Conservation (phyloP, 2,797 vertebrate species). For the Aeoliscus strigatus region DNA sequence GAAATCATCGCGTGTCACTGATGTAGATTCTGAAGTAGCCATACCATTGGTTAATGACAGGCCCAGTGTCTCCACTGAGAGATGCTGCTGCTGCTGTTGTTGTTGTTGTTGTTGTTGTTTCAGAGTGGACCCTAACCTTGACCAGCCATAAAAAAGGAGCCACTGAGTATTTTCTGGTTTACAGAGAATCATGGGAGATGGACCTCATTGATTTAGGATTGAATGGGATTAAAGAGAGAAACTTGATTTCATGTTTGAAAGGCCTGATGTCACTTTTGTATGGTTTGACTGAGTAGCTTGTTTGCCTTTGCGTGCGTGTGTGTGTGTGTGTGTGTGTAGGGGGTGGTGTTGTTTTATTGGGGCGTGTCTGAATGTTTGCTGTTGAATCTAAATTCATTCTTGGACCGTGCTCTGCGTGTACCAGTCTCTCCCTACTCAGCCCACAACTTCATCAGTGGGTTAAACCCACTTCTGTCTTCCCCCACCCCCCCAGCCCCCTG, state of each 20-base stretch:
- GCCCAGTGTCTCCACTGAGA: constrained; percentile 13
- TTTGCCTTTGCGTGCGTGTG: too few relatives aligned
- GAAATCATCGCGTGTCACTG: constrained; percentile 63
- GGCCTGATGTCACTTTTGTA: constrained; percentile 80
- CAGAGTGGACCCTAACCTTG: constrained; percentile 67
- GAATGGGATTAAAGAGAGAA: constrained; percentile 61
- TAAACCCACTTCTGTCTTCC: constrained; percentile 32
- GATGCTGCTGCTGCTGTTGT: too few relatives aligned
- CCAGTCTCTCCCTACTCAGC: constrained; percentile 50
- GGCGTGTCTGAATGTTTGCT: constrained; percentile 63
- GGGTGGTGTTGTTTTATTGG: constrained; percentile 39
- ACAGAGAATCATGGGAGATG: constrained; percentile 58
- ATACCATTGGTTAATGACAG: constrained; percentile 41
- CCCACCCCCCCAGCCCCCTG: constrained; percentile 25
- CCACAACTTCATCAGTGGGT: constrained; percentile 47
- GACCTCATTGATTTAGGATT: constrained; percentile 42
- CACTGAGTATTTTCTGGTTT: constrained; percentile 55
- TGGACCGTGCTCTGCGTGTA: constrained; percentile 58
- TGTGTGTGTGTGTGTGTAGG: constrained; percentile 37
- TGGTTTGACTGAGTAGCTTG: constrained; percentile 68
- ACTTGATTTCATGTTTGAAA: constrained; percentile 80
- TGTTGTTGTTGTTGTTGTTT: constrained; percentile 24
- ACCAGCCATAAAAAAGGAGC: constrained; percentile 58
- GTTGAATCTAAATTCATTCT: constrained; percentile 62
- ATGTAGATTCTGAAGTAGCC: constrained; percentile 45